phyloP scores from a whole-genome alignment of 2,888 invertebrate genomes.

The Metacarcinus magister region DNA sequence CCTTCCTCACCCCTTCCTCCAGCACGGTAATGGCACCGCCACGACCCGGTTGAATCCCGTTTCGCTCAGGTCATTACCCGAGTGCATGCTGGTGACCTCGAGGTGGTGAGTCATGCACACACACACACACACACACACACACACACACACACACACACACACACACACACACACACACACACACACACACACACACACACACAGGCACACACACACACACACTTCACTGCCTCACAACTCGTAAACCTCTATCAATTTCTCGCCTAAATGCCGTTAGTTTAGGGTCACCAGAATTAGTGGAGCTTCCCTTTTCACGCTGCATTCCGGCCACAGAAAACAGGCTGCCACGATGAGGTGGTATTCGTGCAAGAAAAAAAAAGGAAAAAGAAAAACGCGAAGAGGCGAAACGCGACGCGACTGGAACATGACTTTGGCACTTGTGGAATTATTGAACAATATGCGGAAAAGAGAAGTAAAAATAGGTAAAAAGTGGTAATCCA shows the following conservation, averaged over 20 bases:
- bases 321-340: too few relatives aligned
- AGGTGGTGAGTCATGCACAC: not conserved
- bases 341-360: not conserved
- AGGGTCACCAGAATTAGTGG: too few relatives aligned
- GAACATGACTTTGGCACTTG: not conserved
- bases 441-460: constrained; percentile 2
- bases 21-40: not conserved
- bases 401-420: not conserved
- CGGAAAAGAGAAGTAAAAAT: not conserved
- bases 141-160: constrained; percentile 19
- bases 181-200: too few relatives aligned
- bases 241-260: too few relatives aligned
- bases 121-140: constrained; percentile 26
- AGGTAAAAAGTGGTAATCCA: not conserved
- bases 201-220: not conserved
- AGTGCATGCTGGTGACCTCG: constrained; percentile 11
- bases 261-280: too few relatives aligned
- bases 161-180: not conserved
- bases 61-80: constrained; percentile 5
- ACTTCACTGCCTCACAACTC: not conserved
- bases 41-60: not conserved
- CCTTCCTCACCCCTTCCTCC: not conserved
- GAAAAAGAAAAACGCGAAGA: not conserved
- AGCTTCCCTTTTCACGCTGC: too few relatives aligned
- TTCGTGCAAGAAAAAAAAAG: not conserved